Conservation (phyloP, 2,113 vertebrate species). For the Nestor notabilis region DNA sequence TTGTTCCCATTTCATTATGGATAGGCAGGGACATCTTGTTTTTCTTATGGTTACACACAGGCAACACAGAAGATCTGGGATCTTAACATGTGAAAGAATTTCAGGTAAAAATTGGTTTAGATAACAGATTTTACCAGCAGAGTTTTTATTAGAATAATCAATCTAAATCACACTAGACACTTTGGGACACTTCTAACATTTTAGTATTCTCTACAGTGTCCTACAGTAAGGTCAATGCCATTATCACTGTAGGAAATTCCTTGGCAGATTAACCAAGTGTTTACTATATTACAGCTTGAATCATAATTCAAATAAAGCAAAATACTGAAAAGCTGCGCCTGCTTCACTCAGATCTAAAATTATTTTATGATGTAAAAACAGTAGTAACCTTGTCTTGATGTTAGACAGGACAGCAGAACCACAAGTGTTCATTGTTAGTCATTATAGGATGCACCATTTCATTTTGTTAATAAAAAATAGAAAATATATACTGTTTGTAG, state of each 20-base stretch:
- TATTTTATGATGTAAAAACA: background rate
- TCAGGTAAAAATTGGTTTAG: background rate
- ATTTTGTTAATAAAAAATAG: background rate
- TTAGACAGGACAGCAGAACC: background rate
- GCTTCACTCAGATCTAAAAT: background rate
- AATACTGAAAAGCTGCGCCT: background rate
- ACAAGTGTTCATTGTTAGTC: background rate
- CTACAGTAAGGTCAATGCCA: background rate
- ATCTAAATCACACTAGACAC: background rate
- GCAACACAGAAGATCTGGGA: background rate
- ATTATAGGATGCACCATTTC: accelerated
- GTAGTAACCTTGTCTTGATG: background rate
- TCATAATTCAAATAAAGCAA: background rate
- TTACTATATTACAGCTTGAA: background rate
- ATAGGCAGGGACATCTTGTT: background rate
- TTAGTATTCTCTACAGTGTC: background rate
- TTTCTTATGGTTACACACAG: background rate
- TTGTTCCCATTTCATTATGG: background rate
- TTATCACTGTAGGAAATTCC: background rate
- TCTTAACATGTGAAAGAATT: background rate
- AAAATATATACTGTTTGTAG: too few species aligned
- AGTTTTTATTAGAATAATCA: background rate
- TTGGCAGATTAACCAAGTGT: background rate
- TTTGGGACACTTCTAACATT: background rate
- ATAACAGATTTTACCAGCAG: background rate